These are phyloP conservation scores for Caenorhabditis inopinata DNA, from an alignment of 1,140 invertebrate species.

Conservation along the genomic window DNA sequence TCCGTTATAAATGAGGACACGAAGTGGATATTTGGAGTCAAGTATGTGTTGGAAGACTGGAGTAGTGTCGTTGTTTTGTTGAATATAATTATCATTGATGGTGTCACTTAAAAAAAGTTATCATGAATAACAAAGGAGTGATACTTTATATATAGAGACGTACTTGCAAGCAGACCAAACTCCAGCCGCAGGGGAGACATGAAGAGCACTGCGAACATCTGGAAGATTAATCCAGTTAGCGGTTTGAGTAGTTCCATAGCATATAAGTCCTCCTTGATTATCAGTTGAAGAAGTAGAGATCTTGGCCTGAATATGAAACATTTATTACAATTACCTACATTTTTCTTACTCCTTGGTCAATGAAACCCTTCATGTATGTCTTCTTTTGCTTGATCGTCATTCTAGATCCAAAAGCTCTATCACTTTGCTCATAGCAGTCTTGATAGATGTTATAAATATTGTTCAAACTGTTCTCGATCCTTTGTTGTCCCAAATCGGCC, in stretches of 20 bases:
- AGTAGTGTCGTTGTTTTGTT: constrained; percentile 49
- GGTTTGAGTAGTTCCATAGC: constrained; percentile 56
- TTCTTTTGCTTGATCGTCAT: constrained; percentile 6
- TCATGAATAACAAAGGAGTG: neutral
- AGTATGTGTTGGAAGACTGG: constrained; percentile 48
- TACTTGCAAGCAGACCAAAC: constrained; percentile 57
- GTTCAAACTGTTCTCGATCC: constrained; percentile 45
- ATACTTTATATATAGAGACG: neutral
- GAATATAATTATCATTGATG: constrained; percentile 45
- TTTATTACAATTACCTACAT: neutral
- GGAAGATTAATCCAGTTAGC: constrained; percentile 65
- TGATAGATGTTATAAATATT: constrained; percentile 58
- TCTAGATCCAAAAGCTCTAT: neutral
- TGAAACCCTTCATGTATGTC: neutral
- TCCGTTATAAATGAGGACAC: constrained; percentile 70
- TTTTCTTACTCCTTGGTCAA: constrained; percentile 34
- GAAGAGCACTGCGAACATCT: constrained; percentile 66
- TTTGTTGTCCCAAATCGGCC: constrained; percentile 34
- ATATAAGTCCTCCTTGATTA: constrained; percentile 48
- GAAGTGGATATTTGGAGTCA: constrained; percentile 51
- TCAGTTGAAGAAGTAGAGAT: constrained; percentile 42
- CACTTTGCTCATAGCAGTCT: constrained; percentile 37
- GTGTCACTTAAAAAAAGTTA: constrained; percentile 40
- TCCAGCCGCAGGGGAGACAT: constrained; percentile 65
- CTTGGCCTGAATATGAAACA: neutral